Conservation (phyloP, 2,888 invertebrate species). For the Meteorus cinctellus region DNA sequence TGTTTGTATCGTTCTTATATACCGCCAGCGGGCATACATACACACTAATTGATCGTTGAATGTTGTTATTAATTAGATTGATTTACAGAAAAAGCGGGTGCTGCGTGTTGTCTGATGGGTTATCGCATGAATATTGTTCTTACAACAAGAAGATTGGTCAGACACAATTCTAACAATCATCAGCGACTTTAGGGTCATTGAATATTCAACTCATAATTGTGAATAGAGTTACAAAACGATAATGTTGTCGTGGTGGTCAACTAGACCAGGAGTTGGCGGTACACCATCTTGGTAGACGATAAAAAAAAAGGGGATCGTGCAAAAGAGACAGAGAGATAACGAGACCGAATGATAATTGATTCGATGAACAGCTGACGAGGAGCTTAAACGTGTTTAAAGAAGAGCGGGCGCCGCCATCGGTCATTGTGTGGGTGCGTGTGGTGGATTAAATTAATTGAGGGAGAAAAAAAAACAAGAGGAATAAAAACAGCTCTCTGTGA, state of each 20-base stretch:
- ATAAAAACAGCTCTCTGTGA: conserved; percentile 7
- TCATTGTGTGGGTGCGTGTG: not conserved
- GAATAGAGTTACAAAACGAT: not conserved
- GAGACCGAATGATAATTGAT: conserved; percentile 5
- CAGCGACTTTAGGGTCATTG: conserved; percentile 2
- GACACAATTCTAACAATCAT: conserved; percentile 5
- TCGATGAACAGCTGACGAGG: conserved; percentile 40
- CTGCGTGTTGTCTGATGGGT: conserved; percentile 28
- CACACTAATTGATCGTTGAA: conserved; percentile 21
- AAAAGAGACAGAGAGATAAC: conserved; percentile 11
- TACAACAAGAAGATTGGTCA: not conserved
- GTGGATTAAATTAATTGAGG: conserved; percentile 4
- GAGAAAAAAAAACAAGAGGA: not conserved
- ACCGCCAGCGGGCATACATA: conserved; percentile 5
- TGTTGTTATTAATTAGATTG: conserved; percentile 35
- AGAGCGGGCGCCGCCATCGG: not conserved
- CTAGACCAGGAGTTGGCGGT: not conserved
- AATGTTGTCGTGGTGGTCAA: conserved; percentile 20
- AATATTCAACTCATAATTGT: conserved; percentile 2
- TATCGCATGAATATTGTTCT: conserved; percentile 14
- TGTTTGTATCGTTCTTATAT: conserved; percentile 14
- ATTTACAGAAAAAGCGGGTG: conserved; percentile 25
- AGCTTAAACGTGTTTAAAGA: not conserved
- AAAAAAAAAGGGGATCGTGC: not conserved
- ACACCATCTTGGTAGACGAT: conserved; percentile 12